A percentile compares a stretch with the other conserved stretches of the same genome.
Conservation (phyloP, 2,888 invertebrate genomes). For the Sinelater perroti region DNA sequence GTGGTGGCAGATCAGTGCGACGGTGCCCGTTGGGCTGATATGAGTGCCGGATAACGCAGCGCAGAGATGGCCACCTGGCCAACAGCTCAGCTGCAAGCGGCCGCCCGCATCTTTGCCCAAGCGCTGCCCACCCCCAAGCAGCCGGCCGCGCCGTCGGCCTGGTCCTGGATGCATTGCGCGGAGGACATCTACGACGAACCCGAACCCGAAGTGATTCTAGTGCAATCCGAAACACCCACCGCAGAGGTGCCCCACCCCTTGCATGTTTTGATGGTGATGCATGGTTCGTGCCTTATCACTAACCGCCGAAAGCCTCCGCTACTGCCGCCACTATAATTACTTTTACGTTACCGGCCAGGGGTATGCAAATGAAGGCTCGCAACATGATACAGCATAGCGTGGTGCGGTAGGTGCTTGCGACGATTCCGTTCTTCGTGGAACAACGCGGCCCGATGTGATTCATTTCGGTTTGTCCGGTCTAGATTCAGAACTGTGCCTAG, state of each 20-base stretch:
- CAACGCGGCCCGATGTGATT: conserved; percentile 17
- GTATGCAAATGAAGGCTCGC: conserved; percentile 27
- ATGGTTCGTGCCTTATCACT: conserved; percentile 21
- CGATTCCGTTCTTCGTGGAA: conserved; percentile 13
- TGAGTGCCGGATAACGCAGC: conserved; percentile 34
- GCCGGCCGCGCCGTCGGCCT: conserved; percentile 26
- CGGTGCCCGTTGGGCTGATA: conserved; percentile 39
- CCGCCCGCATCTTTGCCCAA: conserved; percentile 62
- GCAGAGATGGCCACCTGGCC: conserved; percentile 57
- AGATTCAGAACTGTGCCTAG: conserved; percentile 10
- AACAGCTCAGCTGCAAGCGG: conserved; percentile 63
- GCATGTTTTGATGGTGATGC: conserved; percentile 32
- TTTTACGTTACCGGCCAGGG: conserved; percentile 18
- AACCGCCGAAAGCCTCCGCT: too few species aligned
- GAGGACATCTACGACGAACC: conserved; percentile 24
- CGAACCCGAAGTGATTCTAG: conserved; percentile 38
- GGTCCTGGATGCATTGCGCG: conserved; percentile 30
- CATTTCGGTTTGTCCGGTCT: too few species aligned
- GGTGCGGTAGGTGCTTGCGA: neutral
- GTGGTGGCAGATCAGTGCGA: conserved; percentile 38
- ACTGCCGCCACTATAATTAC: conserved; percentile 12
- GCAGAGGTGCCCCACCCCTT: conserved; percentile 36
- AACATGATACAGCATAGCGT: conserved; percentile 21
- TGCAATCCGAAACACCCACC: conserved; percentile 40
- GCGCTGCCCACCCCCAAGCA: conserved; percentile 49